These are phyloP conservation scores for Notocelia uddmanniana DNA, from an alignment of 2,888 invertebrate species.

Conservation along the genomic window DNA sequence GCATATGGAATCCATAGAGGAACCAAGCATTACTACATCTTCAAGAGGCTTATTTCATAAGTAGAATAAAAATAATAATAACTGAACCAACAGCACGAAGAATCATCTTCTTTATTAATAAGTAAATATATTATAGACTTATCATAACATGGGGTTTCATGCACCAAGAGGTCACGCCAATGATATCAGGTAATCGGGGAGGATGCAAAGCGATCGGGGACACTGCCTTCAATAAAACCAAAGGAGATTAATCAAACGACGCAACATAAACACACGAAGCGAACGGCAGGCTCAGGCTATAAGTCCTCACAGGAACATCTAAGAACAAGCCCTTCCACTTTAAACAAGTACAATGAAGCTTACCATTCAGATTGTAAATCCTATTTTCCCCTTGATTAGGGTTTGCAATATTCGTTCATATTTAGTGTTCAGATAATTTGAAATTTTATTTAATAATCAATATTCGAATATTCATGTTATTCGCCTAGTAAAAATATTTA, in stretches of 20 bases:
- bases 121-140: slow-evolving; percentile 64
- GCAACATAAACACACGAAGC: slow-evolving; percentile 72
- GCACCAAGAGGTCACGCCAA: slow-evolving; percentile 87
- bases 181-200: slow-evolving; percentile 76
- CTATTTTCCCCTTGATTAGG: slow-evolving; percentile 10
- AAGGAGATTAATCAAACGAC: slow-evolving; percentile 76
- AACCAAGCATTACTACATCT: slow-evolving; percentile 78
- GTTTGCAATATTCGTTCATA: no score
- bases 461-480: no score
- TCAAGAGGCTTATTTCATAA: slow-evolving; percentile 60
- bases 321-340: slow-evolving; percentile 68
- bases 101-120: slow-evolving; percentile 57
- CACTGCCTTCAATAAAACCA: slow-evolving; percentile 86
- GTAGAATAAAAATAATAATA: slow-evolving; percentile 62
- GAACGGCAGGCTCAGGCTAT: slow-evolving; percentile 63
- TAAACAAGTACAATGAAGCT: slow-evolving; percentile 68
- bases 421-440: no score
- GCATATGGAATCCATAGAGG: slow-evolving; percentile 64
- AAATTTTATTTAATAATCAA: no score
- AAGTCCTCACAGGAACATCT: slow-evolving; percentile 63
- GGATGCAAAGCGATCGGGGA: slow-evolving; percentile 86
- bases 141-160: slow-evolving; percentile 77
- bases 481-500: no score
- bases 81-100: slow-evolving; percentile 60
- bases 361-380: slow-evolving; percentile 61